These are phyloP conservation scores for Lordiphosa mommai DNA, from an alignment of 1,140 invertebrate genomes.

Conservation along the genomic window DNA sequence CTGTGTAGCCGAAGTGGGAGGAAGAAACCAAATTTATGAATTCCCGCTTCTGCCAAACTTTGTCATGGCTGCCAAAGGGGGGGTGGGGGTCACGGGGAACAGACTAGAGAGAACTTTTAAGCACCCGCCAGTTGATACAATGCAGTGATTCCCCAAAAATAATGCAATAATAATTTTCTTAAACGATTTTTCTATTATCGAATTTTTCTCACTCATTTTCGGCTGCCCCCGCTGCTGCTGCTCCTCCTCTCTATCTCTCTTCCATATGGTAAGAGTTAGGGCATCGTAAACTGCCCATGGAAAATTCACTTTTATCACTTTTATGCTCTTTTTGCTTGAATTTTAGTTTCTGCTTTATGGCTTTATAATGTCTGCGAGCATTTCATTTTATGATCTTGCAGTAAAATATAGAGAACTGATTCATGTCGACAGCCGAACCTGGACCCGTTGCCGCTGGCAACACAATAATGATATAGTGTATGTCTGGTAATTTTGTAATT, in stretches of 20 bases:
- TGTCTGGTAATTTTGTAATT: conserved; percentile 1
- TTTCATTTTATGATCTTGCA: conserved; percentile 8
- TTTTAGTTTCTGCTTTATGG: conserved; percentile 6
- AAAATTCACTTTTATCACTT: conserved; percentile 11
- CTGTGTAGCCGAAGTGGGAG: background rate
- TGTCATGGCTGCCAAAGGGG: background rate
- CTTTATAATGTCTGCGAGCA: conserved; percentile 8
- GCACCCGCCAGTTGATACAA: conserved; percentile 9
- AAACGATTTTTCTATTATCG: background rate
- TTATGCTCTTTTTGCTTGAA: background rate
- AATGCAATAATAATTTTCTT: background rate
- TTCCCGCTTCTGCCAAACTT: background rate
- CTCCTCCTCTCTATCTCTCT: background rate
- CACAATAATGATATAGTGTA: background rate
- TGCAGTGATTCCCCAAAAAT: conserved; percentile 1
- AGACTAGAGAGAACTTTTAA: background rate
- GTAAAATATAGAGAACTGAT: conserved; percentile 11
- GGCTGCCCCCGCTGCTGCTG: background rate
- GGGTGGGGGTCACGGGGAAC: background rate
- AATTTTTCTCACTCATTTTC: conserved; percentile 1
- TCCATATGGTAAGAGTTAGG: conserved; percentile 1
- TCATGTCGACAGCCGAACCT: background rate
- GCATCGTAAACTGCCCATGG: conserved; percentile 11
- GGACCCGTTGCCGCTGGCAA: background rate
- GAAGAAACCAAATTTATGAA: conserved; percentile 1